These are phyloP conservation scores for Lepeophtheirus salmonis DNA, from an alignment of 1,140 invertebrate species.

Conservation along the genomic window DNA sequence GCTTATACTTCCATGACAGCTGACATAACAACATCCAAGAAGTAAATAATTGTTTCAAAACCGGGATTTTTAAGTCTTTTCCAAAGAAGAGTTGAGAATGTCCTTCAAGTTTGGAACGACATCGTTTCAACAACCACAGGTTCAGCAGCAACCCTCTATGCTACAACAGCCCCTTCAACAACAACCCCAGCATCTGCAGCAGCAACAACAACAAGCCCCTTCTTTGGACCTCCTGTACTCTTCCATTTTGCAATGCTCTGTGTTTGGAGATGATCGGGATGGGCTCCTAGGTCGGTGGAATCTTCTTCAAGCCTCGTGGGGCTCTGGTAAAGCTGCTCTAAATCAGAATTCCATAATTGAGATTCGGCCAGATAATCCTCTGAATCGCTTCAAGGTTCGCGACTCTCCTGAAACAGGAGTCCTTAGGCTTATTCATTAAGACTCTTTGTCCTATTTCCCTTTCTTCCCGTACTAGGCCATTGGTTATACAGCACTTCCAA, in stretches of 20 bases:
- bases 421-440: no score
- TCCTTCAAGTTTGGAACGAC: background rate
- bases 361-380: constrained; percentile 63
- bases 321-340: constrained; percentile 44
- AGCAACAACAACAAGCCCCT: background rate
- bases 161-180: background rate
- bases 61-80: no score
- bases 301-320: constrained; percentile 79
- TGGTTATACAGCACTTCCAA: constrained; percentile 36
- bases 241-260: constrained; percentile 25
- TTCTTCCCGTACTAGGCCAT: no score
- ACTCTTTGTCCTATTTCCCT: no score
- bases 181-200: constrained; percentile 19
- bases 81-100: no score
- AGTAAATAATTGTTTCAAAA: no score
- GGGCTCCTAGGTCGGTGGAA: constrained; percentile 80
- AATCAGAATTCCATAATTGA: constrained; percentile 24
- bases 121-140: background rate
- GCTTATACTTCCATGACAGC: no score
- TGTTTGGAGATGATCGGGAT: constrained; percentile 82
- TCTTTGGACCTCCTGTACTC: background rate
- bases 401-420: constrained; percentile 44
- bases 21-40: no score
- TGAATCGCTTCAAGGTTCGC: constrained; percentile 77
- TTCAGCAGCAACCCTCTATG: background rate